Conservation (phyloP, 2,888 invertebrate species). For the Tenthredo livida region DNA sequence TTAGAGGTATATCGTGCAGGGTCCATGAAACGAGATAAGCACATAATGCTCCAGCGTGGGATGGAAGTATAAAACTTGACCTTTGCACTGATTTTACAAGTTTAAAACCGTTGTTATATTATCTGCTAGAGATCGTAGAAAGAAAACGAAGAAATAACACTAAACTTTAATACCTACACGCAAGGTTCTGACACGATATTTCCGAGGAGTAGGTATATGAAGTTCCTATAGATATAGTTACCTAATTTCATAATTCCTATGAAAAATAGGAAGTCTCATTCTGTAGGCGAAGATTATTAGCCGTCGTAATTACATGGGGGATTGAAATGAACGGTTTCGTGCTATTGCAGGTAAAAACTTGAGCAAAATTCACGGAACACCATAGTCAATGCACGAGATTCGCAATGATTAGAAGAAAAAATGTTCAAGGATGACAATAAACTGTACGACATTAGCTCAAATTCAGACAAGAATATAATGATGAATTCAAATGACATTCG, state of each 20-base stretch:
- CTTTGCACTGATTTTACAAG: conserved; percentile 33
- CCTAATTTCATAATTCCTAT: neutral
- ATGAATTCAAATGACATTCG: conserved; percentile 24
- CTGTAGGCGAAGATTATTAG: conserved; percentile 14
- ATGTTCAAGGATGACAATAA: neutral
- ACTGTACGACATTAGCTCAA: neutral
- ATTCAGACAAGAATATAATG: neutral
- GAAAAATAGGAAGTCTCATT: conserved; percentile 15
- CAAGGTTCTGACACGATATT: neutral
- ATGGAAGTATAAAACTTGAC: conserved; percentile 23
- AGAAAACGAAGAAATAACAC: neutral
- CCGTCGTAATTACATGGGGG: neutral
- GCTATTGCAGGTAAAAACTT: neutral
- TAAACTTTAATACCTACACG: neutral
- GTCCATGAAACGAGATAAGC: conserved; percentile 5
- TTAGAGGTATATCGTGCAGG: neutral
- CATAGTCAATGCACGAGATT: neutral
- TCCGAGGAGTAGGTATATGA: neutral
- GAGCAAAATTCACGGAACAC: neutral
- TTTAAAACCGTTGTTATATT: conserved; percentile 32
- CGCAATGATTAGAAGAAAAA: neutral
- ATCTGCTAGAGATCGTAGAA: neutral
- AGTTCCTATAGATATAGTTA: neutral
- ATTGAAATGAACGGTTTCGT: neutral
- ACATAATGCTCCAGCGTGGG: conserved; percentile 35